Evolutionary conservation across 2,113 vertebrate species (phyloP), one percentile per base, ranked within the genome.

Genomic region (Tretioscincus oriximinensis): DNA sequence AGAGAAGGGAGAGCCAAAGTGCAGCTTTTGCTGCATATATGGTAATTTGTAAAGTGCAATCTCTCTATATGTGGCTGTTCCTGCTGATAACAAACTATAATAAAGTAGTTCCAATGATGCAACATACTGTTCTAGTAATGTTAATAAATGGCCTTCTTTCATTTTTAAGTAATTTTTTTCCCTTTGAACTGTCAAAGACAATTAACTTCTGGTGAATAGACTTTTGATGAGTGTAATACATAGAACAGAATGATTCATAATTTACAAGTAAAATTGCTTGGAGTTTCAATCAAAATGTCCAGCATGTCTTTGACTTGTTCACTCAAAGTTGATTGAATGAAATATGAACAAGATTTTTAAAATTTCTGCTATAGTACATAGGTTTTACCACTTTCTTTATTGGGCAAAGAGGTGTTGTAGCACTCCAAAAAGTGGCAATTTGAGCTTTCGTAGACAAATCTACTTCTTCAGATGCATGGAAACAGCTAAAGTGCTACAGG

Each of bases 161-260:
- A 45, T 72, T 45, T 73, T 47, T 21, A 72, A 29, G 3, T 61
- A 26, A 3, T 8, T 2, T n/a, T 14, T 61, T 45, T 29, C 73
- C 78, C 45, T 58, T 51, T 63, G 45, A 61, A 21, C 54, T 76
- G 73, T 81, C 73, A 81, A 70, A 49, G 35, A 29, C 70, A 74
- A 80, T 75, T 74, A 64, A 63, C 41, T 68, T 73, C 45, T 49
- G 51, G 51, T 79, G 58, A 84, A 84, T 75, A 63, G 71, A n/a
- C 28, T 75, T 74, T 61, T 84, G n/a, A 76, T 81, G 65, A 84
- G 71, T 63, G 28, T 51, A 63, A 20, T 29, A 35, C 69, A 28
- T 61, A 45, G 73, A 61, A 41, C 41, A 84, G 51, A 73, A 20
- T 79, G 72, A 75, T 20, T 82, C 75, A 76, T 65, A 49, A 22